These are phyloP conservation scores for Drosophila murphyi DNA, from an alignment of 1,140 invertebrate species.

Conservation along the genomic window DNA sequence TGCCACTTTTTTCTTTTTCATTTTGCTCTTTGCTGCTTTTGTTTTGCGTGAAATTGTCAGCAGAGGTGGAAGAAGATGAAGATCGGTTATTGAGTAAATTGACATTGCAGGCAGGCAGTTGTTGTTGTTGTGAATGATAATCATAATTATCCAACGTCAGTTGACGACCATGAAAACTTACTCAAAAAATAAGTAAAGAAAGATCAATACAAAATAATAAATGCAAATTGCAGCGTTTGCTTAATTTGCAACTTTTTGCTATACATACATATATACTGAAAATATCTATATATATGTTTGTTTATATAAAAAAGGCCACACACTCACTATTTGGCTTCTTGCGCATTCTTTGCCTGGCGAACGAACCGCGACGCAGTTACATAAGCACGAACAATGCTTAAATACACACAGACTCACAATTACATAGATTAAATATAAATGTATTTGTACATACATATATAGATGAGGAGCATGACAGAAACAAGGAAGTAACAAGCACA, in stretches of 20 bases:
- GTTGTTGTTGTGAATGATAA: constrained; percentile 20
- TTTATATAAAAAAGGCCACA: constrained; percentile 25
- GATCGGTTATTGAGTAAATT: constrained; percentile 46
- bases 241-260: constrained; percentile 26
- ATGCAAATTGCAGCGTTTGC: constrained; percentile 32
- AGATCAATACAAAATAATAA: constrained; percentile 35
- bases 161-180: constrained; percentile 36
- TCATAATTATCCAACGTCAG: constrained; percentile 49
- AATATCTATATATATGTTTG: constrained; percentile 3
- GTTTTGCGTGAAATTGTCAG: constrained; percentile 45
- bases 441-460: constrained; percentile 15
- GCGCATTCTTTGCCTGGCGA: constrained; percentile 43
- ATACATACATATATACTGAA: constrained; percentile 1
- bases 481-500: constrained; percentile 55
- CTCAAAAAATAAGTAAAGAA: not conserved
- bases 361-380: constrained; percentile 45
- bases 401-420: constrained; percentile 9
- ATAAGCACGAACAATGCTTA: constrained; percentile 22
- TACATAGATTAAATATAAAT: constrained; percentile 1
- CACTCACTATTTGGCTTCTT: constrained; percentile 31
- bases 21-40: constrained; percentile 37
- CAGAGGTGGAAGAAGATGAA: constrained; percentile 20
- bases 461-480: constrained; percentile 29
- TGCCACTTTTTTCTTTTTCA: constrained; percentile 61
- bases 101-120: constrained; percentile 22